Evolutionary conservation across 2,888 invertebrate species (phyloP), one percentile per base, ranked within the genome.

Genomic region (Allophyes oxyacanthae): DNA sequence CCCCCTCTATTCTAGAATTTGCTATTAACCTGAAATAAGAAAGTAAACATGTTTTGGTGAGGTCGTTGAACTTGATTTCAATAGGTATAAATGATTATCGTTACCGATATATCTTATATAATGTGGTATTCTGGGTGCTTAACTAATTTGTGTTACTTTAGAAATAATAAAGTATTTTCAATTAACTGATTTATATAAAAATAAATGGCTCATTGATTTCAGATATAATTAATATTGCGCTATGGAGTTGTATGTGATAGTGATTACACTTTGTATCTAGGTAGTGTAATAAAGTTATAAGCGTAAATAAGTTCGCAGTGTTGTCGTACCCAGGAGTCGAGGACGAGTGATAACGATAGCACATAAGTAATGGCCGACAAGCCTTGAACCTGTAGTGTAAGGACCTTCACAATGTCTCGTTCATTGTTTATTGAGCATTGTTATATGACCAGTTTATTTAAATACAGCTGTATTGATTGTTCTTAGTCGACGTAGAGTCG

Each of bases 21-120:
- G 83, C 87, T 86, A 83, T 89, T 92, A 89, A 91, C 91, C 91
- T 90, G 88, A 89, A 88, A 91, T 84, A 84, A 82, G 75, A 78
- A 74, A 77, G 81, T 86, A 87, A 88, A 88, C 85, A 87, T 82
- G 77, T 81, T 84, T 78, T 68, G 65, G 72, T 50, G 38, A 52
- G 76, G 68, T 78, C 64, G 54, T 61, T 63, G 77, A 76, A 75
- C 77, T 75, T 57, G 58, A 48, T 57, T 64, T 53, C 34, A 52
- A 59, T 52, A 52, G 51, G 41, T 41, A 61, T 45, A 40, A 36
- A 34, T 44, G 51, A 44, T 44, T 61, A 45, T 57, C 48, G 30
- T 40, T 32, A 48, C 37, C 26, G 26, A 44, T 34, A 8, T 15
- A 15, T 15, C 36, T 20, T 20, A 20, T 34, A 45, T 25, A n/a